Base-by-base conservation (phyloP, 2,888 invertebrate species). In the Agonum fuliginosum region DNA sequence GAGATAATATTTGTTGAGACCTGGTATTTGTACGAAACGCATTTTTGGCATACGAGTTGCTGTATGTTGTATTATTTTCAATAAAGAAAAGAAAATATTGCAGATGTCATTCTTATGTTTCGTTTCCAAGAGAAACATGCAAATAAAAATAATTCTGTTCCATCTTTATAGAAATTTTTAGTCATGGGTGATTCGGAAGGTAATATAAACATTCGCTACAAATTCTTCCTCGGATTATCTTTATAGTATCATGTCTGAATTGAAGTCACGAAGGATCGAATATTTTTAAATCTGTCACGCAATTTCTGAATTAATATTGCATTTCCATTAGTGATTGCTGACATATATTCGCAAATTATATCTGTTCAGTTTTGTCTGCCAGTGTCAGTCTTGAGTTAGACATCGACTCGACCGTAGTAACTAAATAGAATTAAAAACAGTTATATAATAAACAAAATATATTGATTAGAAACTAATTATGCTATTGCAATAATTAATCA, bases 1-100 rank as follows among this genome's bases (percentile, higher is more conserved):
- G n/a, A n/a, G 24, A 14, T 83, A 81, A 51, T 86, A 86, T 67
- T 84, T 80, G 17, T 84, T 84, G 0, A 85, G 86, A 0, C 84
- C 85, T n/a, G 86, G 86, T 10, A 82, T 83, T 78, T 83, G 81
- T 24, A 81, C 76, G 5, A 78, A 78, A 6, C 81, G 75, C 78
- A 80, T 82, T 19, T 83, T 81, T 78, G 81, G 83, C 65, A 84
- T 84, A 73, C 86, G 79, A 12, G 81, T 78, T 10, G 83, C 82
- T 30, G 81, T 80, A 77, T n/a, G n/a, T 5, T 34, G 34, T 34
- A 34, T 8, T 34, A 34, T 34, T 8, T 8, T 34, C 8, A 8
- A 34, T 34, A 34, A 8, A 34, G 8, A 8, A 34, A 34, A 8
- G 6, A 8, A 5, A 34, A 34, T 34, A 34, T 34, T 8, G 8